These are phyloP conservation scores for Tenebrio molitor DNA, from an alignment of 1,140 invertebrate species.

Conservation along the genomic window DNA sequence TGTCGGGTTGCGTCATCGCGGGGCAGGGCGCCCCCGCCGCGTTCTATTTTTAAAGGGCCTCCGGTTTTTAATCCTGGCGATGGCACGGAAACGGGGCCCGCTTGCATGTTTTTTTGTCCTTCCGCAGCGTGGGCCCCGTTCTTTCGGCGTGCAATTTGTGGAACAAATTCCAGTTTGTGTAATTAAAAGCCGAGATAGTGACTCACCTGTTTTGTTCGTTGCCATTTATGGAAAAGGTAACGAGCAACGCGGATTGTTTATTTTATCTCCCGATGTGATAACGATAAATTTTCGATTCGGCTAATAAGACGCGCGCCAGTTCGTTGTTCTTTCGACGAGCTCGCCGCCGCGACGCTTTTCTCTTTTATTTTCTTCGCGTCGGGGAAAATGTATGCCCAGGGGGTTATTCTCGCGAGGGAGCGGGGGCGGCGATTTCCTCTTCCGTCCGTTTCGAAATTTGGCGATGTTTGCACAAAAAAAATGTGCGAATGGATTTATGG, in stretches of 20 bases:
- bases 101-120: background rate
- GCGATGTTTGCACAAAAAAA: no score
- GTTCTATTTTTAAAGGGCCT: constrained; percentile 1
- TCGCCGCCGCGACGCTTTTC: no score
- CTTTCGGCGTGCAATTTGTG: background rate
- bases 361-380: no score
- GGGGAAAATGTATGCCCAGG: no score
- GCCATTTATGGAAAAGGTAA: background rate
- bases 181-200: background rate
- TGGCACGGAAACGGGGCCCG: background rate
- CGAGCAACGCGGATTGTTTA: background rate
- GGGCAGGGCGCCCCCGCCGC: background rate
- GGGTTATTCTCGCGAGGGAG: no score
- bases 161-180: constrained; percentile 3
- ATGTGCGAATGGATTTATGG: no score
- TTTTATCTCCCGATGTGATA: background rate
- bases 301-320: no score
- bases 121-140: background rate
- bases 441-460: no score
- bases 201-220: constrained; percentile 3
- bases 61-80: no score
- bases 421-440: no score
- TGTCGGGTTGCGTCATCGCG: background rate
- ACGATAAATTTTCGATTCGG: background rate
- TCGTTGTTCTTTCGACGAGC: no score